Conservation (phyloP, 2,797 vertebrate species). For the Pantherophis alleghaniensis region DNA sequence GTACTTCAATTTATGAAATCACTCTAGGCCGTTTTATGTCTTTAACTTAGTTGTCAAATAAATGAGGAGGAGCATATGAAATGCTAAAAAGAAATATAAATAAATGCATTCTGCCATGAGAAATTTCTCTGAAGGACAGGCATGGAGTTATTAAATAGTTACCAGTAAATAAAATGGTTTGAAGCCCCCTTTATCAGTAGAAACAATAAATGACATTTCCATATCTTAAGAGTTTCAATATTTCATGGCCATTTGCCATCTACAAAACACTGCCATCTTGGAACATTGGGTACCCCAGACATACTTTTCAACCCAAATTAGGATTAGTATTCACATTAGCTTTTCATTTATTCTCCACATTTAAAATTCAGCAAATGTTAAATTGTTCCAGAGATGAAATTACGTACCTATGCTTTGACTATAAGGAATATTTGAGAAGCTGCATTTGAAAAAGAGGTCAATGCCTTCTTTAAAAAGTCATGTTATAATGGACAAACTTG, state of each 20-base stretch:
- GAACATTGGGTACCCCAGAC: background rate
- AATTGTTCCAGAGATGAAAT: slow-evolving; percentile 1
- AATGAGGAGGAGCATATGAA: background rate
- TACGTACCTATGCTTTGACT: slow-evolving; percentile 13
- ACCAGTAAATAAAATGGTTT: background rate
- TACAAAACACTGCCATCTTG: background rate
- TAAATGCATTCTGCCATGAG: background rate
- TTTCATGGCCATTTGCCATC: background rate
- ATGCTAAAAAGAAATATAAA: background rate
- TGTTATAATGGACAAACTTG: background rate
- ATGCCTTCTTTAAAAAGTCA: slow-evolving; percentile 18
- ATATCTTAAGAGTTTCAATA: background rate
- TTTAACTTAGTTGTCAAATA: background rate
- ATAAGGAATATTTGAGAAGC: background rate
- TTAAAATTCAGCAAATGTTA: slow-evolving; percentile 22
- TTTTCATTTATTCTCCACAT: background rate
- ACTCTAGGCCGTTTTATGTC: background rate
- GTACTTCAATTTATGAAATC: background rate
- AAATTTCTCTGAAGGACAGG: background rate
- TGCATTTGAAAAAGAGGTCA: slow-evolving; percentile 26
- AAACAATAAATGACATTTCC: background rate
- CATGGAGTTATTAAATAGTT: background rate
- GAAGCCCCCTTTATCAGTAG: background rate
- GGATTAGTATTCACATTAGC: background rate
- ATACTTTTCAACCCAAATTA: slow-evolving; percentile 6